These are phyloP conservation scores for Polydrusus pterygomalis DNA, from an alignment of 2,888 invertebrate species.

Conservation along the genomic window DNA sequence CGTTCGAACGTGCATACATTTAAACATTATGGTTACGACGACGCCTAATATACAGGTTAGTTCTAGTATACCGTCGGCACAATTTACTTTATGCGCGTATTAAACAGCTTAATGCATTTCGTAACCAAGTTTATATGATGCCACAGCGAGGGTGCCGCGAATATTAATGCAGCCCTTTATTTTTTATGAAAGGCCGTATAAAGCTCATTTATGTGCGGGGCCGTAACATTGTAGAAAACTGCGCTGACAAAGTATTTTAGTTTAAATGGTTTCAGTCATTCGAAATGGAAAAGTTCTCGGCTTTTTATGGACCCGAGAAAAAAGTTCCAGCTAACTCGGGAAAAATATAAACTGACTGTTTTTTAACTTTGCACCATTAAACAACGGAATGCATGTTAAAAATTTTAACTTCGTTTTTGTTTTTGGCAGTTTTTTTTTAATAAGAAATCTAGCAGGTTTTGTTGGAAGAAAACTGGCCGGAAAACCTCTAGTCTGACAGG, in stretches of 20 bases:
- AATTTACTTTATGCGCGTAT: conserved; percentile 69
- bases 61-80: conserved; percentile 60
- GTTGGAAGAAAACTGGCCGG: no score
- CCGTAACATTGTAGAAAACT: conserved; percentile 64
- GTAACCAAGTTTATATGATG: conserved; percentile 68
- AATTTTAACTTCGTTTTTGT: conserved; percentile 12
- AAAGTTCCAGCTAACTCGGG: conserved; percentile 14
- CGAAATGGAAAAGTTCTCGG: conserved; percentile 30
- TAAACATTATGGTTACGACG: conserved; percentile 64
- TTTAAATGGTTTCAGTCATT: conserved; percentile 31
- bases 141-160: conserved; percentile 62
- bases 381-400: conserved; percentile 20
- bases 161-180: conserved; percentile 66
- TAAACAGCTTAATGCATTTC: conserved; percentile 70
- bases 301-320: conserved; percentile 12
- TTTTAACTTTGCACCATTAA: conserved; percentile 25
- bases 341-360: conserved; percentile 23
- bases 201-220: conserved; percentile 62
- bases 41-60: conserved; percentile 61
- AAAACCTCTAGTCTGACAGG: no score
- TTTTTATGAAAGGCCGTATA: conserved; percentile 62
- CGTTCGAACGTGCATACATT: conserved; percentile 34
- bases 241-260: conserved; percentile 58
- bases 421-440: background rate
- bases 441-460: no score